Percentiles rank a stretch among this genome's conserved stretches.
phyloP scores from a whole-genome alignment of 2,888 invertebrate genomes.

The Quadriops clusia region DNA sequence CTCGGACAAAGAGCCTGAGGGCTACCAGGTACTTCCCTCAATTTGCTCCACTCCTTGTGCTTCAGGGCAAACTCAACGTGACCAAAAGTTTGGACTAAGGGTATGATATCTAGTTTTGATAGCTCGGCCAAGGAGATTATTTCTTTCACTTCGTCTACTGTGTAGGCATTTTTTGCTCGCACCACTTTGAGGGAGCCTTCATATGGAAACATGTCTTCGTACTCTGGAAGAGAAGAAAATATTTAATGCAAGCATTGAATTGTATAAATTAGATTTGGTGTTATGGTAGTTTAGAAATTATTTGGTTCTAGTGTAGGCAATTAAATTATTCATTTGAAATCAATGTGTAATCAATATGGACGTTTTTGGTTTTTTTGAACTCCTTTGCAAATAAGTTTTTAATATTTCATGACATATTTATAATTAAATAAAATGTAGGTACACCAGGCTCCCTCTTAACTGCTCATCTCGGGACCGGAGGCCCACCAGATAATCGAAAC shows the following conservation, averaged over 20 bases:
- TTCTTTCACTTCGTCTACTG: slow-evolving; percentile 39
- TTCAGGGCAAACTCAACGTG: slow-evolving; percentile 65
- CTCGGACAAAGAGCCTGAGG: slow-evolving; percentile 65
- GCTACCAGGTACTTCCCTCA: slow-evolving; percentile 54
- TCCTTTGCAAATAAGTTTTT: too few relatives aligned
- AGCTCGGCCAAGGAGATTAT: slow-evolving; percentile 47
- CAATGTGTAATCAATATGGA: too few relatives aligned
- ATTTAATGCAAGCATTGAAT: slow-evolving; percentile 1
- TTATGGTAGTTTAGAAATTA: slow-evolving; percentile 1
- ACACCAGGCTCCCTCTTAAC: too few relatives aligned
- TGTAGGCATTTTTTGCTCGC: slow-evolving; percentile 49
- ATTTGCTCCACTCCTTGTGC: slow-evolving; percentile 45
- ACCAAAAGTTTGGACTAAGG: slow-evolving; percentile 66
- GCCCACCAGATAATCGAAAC: too few relatives aligned
- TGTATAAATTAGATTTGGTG: too few relatives aligned
- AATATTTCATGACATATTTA: too few relatives aligned
- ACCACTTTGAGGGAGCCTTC: slow-evolving; percentile 43
- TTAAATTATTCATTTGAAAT: not conserved
- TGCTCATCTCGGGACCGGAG: too few relatives aligned
- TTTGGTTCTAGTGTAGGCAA: slow-evolving; percentile 1
- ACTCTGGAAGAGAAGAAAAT: slow-evolving; percentile 45
- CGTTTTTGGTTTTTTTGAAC: too few relatives aligned
- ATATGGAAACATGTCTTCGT: slow-evolving; percentile 77
- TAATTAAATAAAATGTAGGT: too few relatives aligned
- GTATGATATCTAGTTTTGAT: slow-evolving; percentile 55